phyloP scores from a whole-genome alignment of 2,888 invertebrate genomes.

The Thymelicus lineola region DNA sequence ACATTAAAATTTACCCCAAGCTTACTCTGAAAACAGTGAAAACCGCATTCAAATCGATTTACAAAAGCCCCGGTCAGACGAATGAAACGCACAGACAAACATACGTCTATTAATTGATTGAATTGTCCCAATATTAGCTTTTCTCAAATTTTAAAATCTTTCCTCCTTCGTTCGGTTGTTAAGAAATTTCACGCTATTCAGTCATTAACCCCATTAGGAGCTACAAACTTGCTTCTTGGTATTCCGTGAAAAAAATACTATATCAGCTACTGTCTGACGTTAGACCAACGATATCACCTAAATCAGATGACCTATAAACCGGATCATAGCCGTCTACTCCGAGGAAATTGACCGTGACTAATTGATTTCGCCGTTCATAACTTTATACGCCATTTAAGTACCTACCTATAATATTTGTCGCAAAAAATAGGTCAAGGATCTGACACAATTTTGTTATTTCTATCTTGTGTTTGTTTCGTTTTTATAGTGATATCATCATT shows the following conservation, averaged over 20 bases:
- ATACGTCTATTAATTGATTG: no score
- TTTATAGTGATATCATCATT: not conserved
- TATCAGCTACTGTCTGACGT: not conserved
- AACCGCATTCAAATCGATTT: no score
- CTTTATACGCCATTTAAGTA: conserved; percentile 5
- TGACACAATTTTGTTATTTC: conserved; percentile 1
- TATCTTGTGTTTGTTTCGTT: not conserved
- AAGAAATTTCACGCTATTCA: no score
- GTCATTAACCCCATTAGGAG: no score
- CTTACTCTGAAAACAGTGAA: no score
- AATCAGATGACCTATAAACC: not conserved
- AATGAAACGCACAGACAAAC: no score
- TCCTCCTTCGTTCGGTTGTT: no score
- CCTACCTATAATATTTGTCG: not conserved
- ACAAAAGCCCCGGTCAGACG: no score
- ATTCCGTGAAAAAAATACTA: not conserved
- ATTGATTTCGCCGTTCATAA: not conserved
- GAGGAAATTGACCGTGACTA: conserved; percentile 10
- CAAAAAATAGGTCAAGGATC: conserved; percentile 11
- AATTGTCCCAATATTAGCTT: no score
- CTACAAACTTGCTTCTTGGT: no score
- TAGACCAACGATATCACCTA: not conserved
- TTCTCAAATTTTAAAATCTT: no score
- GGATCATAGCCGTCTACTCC: not conserved
- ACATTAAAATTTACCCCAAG: no score